Evolutionary conservation across 2,797 vertebrate species (phyloP).

Genomic region (Enteromius viviparus): DNA sequence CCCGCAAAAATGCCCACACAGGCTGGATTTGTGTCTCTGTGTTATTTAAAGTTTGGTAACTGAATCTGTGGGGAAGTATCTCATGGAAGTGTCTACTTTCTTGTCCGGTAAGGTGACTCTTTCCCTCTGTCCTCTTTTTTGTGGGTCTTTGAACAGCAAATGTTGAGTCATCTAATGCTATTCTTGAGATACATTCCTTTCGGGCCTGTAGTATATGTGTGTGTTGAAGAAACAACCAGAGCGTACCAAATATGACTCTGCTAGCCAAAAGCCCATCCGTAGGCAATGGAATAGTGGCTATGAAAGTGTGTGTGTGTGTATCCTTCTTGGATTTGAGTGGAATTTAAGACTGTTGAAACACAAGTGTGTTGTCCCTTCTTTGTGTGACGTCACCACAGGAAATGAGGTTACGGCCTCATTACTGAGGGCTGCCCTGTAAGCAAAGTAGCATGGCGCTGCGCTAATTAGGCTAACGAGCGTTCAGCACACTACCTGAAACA

Average conservation of each 20-base stretch:
- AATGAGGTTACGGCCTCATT: conserved; percentile 57
- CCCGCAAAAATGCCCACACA: conserved; percentile 22
- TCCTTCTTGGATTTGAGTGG: conserved; percentile 4
- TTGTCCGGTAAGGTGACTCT: conserved; percentile 55
- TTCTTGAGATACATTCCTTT: conserved; percentile 36
- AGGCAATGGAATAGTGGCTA: conserved; percentile 17
- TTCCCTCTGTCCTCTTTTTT: conserved; percentile 27
- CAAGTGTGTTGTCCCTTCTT: conserved; percentile 24
- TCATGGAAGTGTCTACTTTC: conserved; percentile 40
- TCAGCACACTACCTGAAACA: conserved; percentile 46
- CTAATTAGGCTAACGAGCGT: conserved; percentile 51
- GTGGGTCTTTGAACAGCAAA: conserved; percentile 19
- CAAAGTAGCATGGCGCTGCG: conserved; percentile 16
- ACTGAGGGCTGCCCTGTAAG: conserved; percentile 50
- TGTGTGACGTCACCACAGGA: conserved; percentile 54
- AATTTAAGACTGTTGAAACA: conserved; percentile 33
- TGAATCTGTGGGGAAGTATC: conserved; percentile 53
- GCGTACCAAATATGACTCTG: conserved; percentile 33
- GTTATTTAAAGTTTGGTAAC: conserved; percentile 53
- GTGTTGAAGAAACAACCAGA: conserved; percentile 30
- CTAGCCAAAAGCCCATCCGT: not conserved
- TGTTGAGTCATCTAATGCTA: conserved; percentile 51
- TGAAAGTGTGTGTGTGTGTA: conserved; percentile 7
- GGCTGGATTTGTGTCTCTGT: conserved; percentile 33
- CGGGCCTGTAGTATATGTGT: not conserved